Conservation (phyloP, 2,113 vertebrate genomes). For the Blennius ocellaris region DNA sequence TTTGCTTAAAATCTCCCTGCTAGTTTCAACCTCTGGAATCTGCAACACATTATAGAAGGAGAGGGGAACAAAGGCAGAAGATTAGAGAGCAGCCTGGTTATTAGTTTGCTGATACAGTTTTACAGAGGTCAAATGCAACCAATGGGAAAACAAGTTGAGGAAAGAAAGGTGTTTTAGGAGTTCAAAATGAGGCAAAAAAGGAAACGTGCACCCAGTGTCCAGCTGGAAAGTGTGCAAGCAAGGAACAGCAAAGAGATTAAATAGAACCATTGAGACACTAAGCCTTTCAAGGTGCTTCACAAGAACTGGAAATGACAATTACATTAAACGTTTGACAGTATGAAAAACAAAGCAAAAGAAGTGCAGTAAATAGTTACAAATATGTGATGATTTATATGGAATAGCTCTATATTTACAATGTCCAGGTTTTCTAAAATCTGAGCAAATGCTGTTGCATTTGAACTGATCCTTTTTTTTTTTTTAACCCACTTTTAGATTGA, state of each 20-base stretch:
- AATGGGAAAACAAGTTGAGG: constrained; percentile 69
- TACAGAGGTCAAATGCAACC: constrained; percentile 78
- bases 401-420: constrained; percentile 13
- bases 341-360: neutral
- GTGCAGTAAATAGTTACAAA: neutral
- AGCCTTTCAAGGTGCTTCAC: no score
- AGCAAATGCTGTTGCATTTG: constrained; percentile 17
- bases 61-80: constrained; percentile 75
- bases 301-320: no score
- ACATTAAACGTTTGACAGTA: no score
- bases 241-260: no score
- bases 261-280: no score
- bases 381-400: neutral
- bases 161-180: constrained; percentile 42
- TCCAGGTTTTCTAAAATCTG: neutral
- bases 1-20: constrained; percentile 84
- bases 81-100: constrained; percentile 74
- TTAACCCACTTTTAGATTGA: constrained; percentile 4
- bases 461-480: constrained; percentile 23
- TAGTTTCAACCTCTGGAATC: constrained; percentile 84
- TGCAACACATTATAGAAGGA: constrained; percentile 83
- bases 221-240: neutral
- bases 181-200: constrained; percentile 8
- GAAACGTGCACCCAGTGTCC: neutral
- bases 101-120: constrained; percentile 81